phyloP scores from a whole-genome alignment of 2,797 vertebrate species.

The Spinus pinus region DNA sequence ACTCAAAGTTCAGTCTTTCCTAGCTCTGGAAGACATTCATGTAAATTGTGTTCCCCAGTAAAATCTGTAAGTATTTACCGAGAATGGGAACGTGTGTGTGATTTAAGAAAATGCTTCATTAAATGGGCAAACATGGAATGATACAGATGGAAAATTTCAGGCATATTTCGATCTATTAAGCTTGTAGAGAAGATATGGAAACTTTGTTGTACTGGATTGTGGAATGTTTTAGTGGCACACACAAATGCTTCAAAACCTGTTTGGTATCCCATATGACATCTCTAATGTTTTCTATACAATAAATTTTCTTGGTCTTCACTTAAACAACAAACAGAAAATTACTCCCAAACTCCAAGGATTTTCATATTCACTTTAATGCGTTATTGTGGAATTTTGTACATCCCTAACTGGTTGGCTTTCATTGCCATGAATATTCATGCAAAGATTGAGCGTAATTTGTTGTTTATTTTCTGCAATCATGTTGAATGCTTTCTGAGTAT shows the following conservation, averaged over 20 bases:
- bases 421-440: background rate
- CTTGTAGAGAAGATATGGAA: background rate
- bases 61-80: fast-evolving
- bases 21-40: background rate
- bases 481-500: background rate
- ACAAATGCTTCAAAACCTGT: background rate
- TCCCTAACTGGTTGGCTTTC: background rate
- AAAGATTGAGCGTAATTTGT: background rate
- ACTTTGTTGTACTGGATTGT: background rate
- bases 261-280: background rate
- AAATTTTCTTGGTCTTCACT: background rate
- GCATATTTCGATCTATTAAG: background rate
- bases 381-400: background rate
- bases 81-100: background rate
- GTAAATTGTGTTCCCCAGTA: background rate
- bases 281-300: background rate
- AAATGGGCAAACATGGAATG: background rate
- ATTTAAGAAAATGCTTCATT: background rate
- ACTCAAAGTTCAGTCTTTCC: background rate
- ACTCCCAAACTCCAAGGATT: background rate
- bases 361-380: background rate
- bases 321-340: background rate
- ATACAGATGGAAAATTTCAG: background rate
- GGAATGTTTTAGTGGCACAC: background rate
- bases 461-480: background rate